Evolutionary conservation across 2,797 vertebrate species (phyloP).

Genomic region (Alauda arvensis): DNA sequence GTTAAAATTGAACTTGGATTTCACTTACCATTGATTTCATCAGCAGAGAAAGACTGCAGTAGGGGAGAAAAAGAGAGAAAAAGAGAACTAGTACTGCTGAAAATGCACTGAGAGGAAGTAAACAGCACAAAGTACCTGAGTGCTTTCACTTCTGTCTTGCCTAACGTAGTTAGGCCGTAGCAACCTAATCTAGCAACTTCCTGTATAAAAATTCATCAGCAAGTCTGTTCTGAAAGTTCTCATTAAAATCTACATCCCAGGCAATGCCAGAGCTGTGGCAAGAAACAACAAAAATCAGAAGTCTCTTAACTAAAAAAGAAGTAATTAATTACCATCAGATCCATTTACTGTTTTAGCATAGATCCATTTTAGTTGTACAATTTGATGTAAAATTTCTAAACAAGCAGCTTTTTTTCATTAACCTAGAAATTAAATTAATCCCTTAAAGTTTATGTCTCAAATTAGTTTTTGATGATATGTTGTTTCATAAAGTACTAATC

Average conservation of each 20-base stretch:
- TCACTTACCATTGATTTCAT: constrained; percentile 95
- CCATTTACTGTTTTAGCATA: background rate
- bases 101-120: constrained; percentile 74
- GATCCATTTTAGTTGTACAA: background rate
- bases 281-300: background rate
- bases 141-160: background rate
- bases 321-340: background rate
- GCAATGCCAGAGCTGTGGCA: background rate
- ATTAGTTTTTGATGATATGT: background rate
- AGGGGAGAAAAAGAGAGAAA: constrained; percentile 42
- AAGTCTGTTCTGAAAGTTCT: background rate
- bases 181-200: background rate
- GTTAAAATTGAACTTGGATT: constrained; percentile 24
- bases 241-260: constrained; percentile 10
- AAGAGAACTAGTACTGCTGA: constrained; percentile 67
- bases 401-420: background rate
- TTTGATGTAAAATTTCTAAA: constrained; percentile 7
- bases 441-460: background rate
- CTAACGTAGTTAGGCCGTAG: background rate
- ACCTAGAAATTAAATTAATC: background rate
- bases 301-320: background rate
- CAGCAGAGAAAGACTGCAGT: constrained; percentile 86
- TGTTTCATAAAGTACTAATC: background rate
- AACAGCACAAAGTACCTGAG: background rate
- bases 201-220: background rate